phyloP scores from a whole-genome alignment of 2,888 invertebrate genomes.

The Steinernema hermaphroditum region DNA sequence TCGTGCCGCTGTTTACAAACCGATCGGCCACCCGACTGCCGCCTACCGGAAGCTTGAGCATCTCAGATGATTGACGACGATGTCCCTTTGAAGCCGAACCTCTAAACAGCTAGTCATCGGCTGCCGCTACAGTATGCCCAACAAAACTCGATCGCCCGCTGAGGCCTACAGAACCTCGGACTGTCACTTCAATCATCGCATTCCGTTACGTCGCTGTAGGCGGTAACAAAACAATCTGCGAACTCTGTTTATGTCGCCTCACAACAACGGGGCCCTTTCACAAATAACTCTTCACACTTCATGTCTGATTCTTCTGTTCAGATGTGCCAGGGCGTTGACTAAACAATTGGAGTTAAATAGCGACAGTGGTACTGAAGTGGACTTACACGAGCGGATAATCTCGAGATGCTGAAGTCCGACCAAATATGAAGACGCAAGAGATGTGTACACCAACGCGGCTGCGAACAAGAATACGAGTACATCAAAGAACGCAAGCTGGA shows the following conservation, averaged over 20 bases:
- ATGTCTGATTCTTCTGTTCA: not conserved
- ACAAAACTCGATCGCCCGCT: conserved; percentile 13
- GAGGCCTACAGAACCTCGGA: not conserved
- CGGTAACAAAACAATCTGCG: conserved; percentile 12
- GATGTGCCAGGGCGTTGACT: not conserved
- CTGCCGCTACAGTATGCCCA: conserved; percentile 14
- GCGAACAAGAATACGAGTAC: not conserved
- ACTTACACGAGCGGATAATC: not conserved
- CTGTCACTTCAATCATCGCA: conserved; percentile 13
- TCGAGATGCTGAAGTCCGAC: not conserved
- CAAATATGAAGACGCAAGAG: not conserved
- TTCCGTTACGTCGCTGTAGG: not conserved
- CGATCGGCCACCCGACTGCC: not conserved
- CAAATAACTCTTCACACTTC: not conserved
- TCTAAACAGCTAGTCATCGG: conserved; percentile 10
- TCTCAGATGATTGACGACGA: conserved; percentile 21
- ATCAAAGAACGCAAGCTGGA: not conserved
- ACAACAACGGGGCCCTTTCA: not conserved
- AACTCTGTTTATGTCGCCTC: conserved; percentile 13
- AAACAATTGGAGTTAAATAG: not conserved
- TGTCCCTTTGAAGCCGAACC: not conserved
- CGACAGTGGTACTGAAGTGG: not conserved
- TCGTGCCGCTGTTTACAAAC: not conserved
- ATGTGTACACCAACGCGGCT: not conserved
- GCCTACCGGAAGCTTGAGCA: not conserved